Percentiles rank a stretch among this genome's conserved stretches.
These are phyloP conservation scores for Hippocampus zosterae DNA, from an alignment of 2,113 vertebrate genomes.

Conservation along the genomic window DNA sequence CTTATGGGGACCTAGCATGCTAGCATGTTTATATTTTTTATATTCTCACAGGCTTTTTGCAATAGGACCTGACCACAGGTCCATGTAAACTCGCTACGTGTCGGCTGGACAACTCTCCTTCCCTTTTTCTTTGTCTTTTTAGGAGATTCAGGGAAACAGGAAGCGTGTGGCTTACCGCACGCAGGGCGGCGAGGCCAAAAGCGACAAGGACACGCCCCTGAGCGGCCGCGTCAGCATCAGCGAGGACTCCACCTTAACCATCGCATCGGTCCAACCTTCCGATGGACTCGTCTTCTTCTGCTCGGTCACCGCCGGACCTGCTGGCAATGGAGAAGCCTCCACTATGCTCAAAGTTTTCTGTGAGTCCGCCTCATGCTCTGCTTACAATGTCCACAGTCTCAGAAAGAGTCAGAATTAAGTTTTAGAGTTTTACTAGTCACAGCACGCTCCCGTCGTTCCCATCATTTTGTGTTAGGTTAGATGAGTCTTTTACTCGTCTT, in stretches of 20 bases:
- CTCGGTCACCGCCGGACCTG: conserved; percentile 61
- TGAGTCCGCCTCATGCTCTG: conserved; percentile 58
- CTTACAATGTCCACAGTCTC: too few relatives aligned
- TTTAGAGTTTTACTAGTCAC: too few relatives aligned
- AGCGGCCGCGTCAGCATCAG: conserved; percentile 47
- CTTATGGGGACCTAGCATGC: neutral
- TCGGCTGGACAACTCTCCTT: neutral
- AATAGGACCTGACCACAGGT: neutral
- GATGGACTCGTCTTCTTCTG: conserved; percentile 75
- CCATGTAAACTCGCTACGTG: neutral
- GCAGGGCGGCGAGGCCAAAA: neutral
- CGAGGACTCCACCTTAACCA: conserved; percentile 67
- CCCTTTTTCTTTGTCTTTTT: neutral
- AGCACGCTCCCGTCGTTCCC: too few relatives aligned
- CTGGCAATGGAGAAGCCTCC: conserved; percentile 48
- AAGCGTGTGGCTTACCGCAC: conserved; percentile 67
- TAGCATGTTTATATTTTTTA: neutral
- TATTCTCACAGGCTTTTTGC: too few relatives aligned
- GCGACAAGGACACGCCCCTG: conserved; percentile 53
- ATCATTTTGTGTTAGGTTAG: too few relatives aligned
- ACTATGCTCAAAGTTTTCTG: conserved; percentile 76
- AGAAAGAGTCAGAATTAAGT: too few relatives aligned
- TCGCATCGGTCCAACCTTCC: conserved; percentile 49
- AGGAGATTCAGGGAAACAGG: conserved; percentile 62
- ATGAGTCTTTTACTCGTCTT: too few relatives aligned